These are phyloP conservation scores for Luffia ferchaultella DNA, from an alignment of 2,888 invertebrate species.

Conservation along the genomic window DNA sequence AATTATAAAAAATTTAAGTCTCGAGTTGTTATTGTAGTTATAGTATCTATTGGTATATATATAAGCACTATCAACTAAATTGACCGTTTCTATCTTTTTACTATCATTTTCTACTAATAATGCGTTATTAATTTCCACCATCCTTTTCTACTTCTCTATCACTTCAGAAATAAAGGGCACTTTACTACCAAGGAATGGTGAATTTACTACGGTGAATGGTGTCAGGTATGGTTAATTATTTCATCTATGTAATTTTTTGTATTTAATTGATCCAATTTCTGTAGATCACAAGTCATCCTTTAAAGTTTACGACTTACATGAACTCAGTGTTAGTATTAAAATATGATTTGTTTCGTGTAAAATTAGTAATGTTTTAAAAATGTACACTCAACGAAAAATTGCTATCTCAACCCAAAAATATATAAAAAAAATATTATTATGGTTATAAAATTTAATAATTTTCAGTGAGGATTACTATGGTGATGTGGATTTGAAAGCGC, in stretches of 20 bases:
- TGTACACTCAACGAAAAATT: not conserved
- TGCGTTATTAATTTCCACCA: not conserved
- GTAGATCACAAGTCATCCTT: not conserved
- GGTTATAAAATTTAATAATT: constrained; percentile 15
- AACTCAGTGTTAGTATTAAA: not conserved
- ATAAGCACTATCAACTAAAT: not conserved
- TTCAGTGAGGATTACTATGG: constrained; percentile 92
- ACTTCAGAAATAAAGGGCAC: not conserved
- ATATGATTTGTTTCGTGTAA: not conserved
- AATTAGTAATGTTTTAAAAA: not conserved
- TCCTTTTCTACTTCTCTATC: not conserved
- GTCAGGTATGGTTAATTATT: not conserved
- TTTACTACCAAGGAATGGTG: not conserved
- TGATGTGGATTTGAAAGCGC: constrained; percentile 86
- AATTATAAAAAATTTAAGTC: constrained; percentile 9
- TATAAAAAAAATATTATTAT: too few species aligned
- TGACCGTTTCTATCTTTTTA: not conserved
- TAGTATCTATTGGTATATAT: not conserved
- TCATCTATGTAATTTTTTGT: not conserved
- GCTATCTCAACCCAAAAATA: too few species aligned
- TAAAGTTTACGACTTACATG: not conserved
- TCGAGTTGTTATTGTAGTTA: constrained; percentile 4
- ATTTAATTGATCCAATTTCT: not conserved
- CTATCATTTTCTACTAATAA: not conserved
- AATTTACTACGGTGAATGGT: not conserved